Base-by-base conservation (phyloP, 1,140 invertebrate genomes). In the Tetramorium simillimum region DNA sequence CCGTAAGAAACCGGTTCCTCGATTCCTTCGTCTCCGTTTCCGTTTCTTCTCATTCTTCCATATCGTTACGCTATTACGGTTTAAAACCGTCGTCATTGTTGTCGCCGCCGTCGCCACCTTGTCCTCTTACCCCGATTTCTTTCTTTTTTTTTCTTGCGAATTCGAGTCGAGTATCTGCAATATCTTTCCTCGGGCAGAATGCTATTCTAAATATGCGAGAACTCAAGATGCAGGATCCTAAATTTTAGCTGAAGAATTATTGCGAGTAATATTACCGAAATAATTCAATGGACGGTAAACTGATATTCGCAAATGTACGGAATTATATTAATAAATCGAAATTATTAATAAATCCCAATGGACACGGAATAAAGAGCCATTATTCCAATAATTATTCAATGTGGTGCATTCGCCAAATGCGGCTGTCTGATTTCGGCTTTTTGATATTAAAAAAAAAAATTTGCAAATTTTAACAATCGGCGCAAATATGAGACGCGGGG, bases 1-100 rank as follows among this genome's bases (percentile, higher is more conserved):
- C 69, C 69, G 56, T 51, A 75, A 60, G 80, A 84, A 85, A 78
- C 82, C 73, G 82, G 73, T 85, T 85, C 49, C 37, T 53, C n/a
- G 82, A 85, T 86, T 80, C 37, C 53, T 43, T 67, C 75, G 58
- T 56, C 37, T 56, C 37, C 37, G 40, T 49, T 69, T 63, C 53
- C 53, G 28, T 86, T 72, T 62, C 14, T 70, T 70, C 40, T 24
- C 46, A 46, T 75, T 21, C 24, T 56, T 43, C 46, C 21, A n/a
- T n/a, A 40, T 85, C 58, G 33, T 84, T 75, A 73, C 51, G 28
- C 73, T 58, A 58, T 85, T 85, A 65, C n/a, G 21, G 14, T 69
- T 63, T 82, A 49, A 82, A 60, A n/a, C 58, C 33, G 73, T 67
- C 40, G 33, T 84, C 77, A 67, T 63, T 49, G 69, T 63, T 56